Conservation (phyloP, 2,888 invertebrate genomes). For the Temnothorax ravouxi region DNA sequence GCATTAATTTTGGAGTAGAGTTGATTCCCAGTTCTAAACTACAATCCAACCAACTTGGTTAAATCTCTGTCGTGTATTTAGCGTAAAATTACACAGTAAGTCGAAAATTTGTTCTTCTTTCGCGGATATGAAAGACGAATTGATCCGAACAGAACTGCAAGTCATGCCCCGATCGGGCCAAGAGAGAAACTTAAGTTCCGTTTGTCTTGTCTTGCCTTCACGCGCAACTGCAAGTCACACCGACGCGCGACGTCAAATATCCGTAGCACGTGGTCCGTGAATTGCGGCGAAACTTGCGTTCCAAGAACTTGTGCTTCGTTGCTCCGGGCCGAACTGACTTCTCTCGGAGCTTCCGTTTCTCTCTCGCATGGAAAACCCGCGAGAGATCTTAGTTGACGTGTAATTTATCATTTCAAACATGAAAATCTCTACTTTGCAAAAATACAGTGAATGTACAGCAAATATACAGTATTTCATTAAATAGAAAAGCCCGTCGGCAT, state of each 20-base stretch:
- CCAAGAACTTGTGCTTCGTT: conserved; percentile 71
- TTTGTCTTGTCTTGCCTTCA: conserved; percentile 68
- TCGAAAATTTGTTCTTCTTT: conserved; percentile 20
- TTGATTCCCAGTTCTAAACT: not conserved
- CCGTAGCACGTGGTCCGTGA: conserved; percentile 76
- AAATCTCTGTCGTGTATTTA: conserved; percentile 23
- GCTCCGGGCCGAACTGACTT: conserved; percentile 61
- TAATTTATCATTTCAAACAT: conserved; percentile 45
- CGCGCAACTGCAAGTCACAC: conserved; percentile 64
- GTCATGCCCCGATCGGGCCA: conserved; percentile 63
- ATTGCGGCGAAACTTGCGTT: conserved; percentile 72
- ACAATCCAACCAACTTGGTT: not conserved
- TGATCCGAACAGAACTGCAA: conserved; percentile 48
- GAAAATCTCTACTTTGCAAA: conserved; percentile 28
- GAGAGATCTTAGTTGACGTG: conserved; percentile 29
- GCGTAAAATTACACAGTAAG: conserved; percentile 8
- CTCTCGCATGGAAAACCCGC: conserved; percentile 25
- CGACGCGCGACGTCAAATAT: conserved; percentile 75
- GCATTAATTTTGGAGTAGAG: not conserved
- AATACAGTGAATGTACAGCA: not conserved
- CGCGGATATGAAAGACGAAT: conserved; percentile 21
- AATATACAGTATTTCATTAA: not conserved
- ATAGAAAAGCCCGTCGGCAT: not conserved
- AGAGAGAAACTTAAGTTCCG: conserved; percentile 62
- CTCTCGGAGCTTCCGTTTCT: conserved; percentile 65